Evolutionary conservation across 2,797 vertebrate genomes (phyloP).

Genomic region (Pseudochirops cupreus): DNA sequence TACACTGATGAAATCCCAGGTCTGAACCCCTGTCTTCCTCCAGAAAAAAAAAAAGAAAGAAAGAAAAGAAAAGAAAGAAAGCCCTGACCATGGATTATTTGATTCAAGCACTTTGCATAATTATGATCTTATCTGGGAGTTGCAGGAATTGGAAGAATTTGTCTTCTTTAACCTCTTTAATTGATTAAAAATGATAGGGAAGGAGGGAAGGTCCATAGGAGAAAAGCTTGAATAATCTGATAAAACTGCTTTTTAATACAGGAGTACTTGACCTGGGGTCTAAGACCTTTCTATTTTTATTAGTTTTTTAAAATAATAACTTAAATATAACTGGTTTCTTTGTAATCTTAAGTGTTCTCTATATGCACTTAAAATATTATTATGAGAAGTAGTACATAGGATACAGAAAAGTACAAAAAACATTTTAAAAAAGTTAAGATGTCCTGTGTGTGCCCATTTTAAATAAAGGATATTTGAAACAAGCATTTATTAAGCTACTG

Average conservation of each 20-base stretch:
- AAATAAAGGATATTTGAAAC: background rate
- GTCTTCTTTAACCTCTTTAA: background rate
- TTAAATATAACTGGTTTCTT: background rate
- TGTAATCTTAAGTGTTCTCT: background rate
- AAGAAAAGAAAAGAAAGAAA: background rate
- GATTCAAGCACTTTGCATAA: background rate
- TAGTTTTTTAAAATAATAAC: background rate
- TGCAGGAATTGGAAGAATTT: background rate
- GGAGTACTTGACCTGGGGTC: background rate
- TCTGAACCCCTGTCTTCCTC: background rate
- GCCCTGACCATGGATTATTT: background rate
- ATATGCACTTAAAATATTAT: background rate
- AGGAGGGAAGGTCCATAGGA: background rate
- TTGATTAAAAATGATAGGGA: background rate
- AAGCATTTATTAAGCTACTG: background rate
- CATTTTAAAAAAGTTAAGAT: background rate
- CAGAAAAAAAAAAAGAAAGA: too few species aligned
- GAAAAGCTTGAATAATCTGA: background rate
- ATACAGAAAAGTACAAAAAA: background rate
- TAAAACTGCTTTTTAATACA: background rate
- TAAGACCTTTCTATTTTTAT: background rate
- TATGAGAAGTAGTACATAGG: background rate
- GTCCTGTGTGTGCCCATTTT: background rate
- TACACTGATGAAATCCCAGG: background rate
- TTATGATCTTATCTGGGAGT: background rate